Evolutionary conservation across 2,797 vertebrate species (phyloP), one percentile per base, ranked within the genome.

Genomic region (Basileuterus tristriatus): DNA sequence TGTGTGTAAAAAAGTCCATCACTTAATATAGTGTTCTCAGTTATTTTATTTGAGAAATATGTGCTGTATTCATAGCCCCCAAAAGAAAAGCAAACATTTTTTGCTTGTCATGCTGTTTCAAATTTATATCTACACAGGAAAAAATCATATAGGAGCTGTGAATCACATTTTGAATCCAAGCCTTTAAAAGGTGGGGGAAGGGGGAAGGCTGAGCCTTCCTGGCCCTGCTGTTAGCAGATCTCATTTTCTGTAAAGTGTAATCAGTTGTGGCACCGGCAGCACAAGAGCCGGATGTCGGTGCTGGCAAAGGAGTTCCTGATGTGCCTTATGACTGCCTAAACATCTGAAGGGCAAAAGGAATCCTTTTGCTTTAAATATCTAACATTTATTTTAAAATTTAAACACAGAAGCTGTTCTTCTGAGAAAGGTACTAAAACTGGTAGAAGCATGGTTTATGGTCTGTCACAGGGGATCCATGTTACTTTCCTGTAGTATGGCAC

Each of bases 231-330:
- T 15, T 88, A 22, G 55, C 70, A 72, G 59, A 30, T 91, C 67
- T 83, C 41, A 7, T 90, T 63, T 88, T 84, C 56, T 76, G 63
- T 82, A 11, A 60, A 72, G 36, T 59, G 70, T 74, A 84, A 95
- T 82, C 63, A 5, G 52, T 64, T 79, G 56, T 93, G 93, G 91
- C 95, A 94, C 41, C 59, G 70, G 70, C 74, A 93, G 74, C 69
- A 83, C 0, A 1, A 74, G 63, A 65, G 77, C 30, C 0, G 20
- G 85, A 87, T 71, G 74, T 30, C 0, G 0, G 52, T 13, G 47
- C 63, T 88, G 74, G 87, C 43, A 60, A 12, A 95, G 70, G 52
- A 70, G 67, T 4, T 88, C 77, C 79, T 7, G 5, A 49, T 55
- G 82, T 72, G 65, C 62, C 64, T 81, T 16, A 63, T 0, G 0